These are phyloP conservation scores for Meteorus cinctellus DNA, from an alignment of 2,888 invertebrate genomes.

Conservation along the genomic window DNA sequence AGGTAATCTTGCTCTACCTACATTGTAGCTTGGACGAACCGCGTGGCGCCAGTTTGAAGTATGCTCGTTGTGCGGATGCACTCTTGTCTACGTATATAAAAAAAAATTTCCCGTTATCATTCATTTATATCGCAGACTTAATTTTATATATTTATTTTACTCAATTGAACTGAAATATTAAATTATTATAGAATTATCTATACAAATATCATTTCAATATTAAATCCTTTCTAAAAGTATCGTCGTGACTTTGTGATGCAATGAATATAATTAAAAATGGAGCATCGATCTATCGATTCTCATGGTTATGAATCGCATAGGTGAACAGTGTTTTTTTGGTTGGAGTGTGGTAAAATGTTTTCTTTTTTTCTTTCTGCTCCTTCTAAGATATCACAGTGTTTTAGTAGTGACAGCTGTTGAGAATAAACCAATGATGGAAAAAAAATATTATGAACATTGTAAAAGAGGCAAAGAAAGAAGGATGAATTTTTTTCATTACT, in stretches of 20 bases:
- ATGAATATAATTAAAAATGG: not conserved
- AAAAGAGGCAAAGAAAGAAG: constrained; percentile 6
- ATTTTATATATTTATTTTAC: not conserved
- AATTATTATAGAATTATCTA: too few relatives aligned
- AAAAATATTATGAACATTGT: not conserved
- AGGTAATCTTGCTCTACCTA: constrained; percentile 59
- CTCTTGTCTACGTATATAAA: constrained; percentile 52
- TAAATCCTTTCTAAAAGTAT: too few relatives aligned
- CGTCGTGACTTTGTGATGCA: not conserved
- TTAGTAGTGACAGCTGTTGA: constrained; percentile 1
- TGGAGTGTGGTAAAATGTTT: not conserved
- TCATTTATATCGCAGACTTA: not conserved
- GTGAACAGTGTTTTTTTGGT: constrained; percentile 11
- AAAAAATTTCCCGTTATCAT: not conserved
- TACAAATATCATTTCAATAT: too few relatives aligned
- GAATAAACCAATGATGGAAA: not conserved
- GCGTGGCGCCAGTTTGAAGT: constrained; percentile 73
- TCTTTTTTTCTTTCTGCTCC: not conserved
- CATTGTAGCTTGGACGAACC: constrained; percentile 60
- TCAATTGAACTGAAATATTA: not conserved
- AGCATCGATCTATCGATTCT: constrained; percentile 1
- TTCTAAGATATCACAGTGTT: constrained; percentile 10
- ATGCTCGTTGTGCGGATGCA: constrained; percentile 71
- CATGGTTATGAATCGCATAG: not conserved
- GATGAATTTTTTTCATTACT: constrained; percentile 50